A percentile compares a stretch with the other conserved stretches of the same genome.
Evolutionary conservation across 2,797 vertebrate genomes (phyloP).

Genomic region (Danio aesculapii): DNA sequence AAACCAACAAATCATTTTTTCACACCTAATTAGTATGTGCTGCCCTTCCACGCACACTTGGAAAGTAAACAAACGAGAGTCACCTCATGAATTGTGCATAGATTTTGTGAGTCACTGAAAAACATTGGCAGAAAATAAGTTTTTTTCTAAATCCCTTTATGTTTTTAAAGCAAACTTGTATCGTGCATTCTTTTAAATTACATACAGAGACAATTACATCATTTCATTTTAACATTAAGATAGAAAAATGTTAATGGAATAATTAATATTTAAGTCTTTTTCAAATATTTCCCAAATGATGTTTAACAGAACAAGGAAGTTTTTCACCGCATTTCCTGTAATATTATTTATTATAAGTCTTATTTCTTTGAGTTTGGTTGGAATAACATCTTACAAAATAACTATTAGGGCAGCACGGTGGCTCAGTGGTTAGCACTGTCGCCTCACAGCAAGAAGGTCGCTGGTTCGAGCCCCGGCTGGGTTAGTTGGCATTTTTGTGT

Average conservation of each 20-base stretch:
- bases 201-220: neutral
- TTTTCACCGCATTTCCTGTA: no score
- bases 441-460: no score
- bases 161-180: neutral
- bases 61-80: neutral
- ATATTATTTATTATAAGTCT: no score
- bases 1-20: neutral
- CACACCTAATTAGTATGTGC: neutral
- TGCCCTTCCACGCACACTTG: neutral
- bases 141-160: constrained; percentile 3
- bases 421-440: no score
- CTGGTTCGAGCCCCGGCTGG: no score
- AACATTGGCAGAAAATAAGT: neutral
- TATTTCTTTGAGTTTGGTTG: no score
- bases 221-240: neutral
- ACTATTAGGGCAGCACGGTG: no score
- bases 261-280: no score
- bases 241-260: neutral
- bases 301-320: no score
- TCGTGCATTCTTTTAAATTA: neutral
- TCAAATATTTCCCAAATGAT: no score
- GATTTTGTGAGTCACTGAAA: constrained; percentile 11
- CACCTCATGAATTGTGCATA: neutral
- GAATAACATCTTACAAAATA: no score
- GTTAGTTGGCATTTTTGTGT: no score